phyloP scores from a whole-genome alignment of 2,888 invertebrate species.

The Latrodectus elegans region DNA sequence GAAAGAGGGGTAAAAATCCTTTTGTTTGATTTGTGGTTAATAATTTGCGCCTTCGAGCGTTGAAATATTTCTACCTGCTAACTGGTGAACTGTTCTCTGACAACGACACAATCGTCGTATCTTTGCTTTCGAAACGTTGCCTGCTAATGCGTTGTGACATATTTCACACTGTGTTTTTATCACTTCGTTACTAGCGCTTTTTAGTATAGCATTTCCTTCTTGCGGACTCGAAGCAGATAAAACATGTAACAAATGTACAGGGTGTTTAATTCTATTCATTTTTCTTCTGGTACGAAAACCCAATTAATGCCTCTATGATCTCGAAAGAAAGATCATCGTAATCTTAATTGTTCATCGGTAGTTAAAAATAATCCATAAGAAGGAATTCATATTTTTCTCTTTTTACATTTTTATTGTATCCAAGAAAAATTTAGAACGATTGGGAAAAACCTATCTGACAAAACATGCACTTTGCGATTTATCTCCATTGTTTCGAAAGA shows the following conservation, averaged over 20 bases:
- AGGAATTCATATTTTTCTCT: too few species aligned
- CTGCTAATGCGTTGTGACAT: constrained; percentile 20
- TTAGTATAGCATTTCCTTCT: constrained; percentile 30
- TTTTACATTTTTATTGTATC: too few species aligned
- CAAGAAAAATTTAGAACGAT: too few species aligned
- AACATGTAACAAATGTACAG: constrained; percentile 10
- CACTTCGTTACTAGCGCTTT: neutral
- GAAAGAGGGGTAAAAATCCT: neutral
- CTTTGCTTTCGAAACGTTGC: constrained; percentile 8
- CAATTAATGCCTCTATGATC: constrained; percentile 15
- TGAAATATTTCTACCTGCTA: constrained; percentile 8
- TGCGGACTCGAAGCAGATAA: neutral
- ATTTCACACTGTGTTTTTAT: constrained; percentile 35
- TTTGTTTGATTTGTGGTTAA: neutral
- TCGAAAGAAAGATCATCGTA: constrained; percentile 3
- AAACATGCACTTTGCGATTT: too few species aligned
- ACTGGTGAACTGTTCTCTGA: constrained; percentile 8
- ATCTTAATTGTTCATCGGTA: neutral
- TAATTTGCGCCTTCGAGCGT: neutral
- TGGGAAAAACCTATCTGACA: too few species aligned
- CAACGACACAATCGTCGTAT: neutral
- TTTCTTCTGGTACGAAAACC: constrained; percentile 1
- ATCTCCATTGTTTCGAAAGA: too few species aligned
- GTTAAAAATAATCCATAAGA: too few species aligned
- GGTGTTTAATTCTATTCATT: neutral